A percentile compares a stretch with the other conserved stretches of the same genome.
Evolutionary conservation across 1,140 invertebrate genomes (phyloP).

Genomic region (Drosophila oshimai): DNA sequence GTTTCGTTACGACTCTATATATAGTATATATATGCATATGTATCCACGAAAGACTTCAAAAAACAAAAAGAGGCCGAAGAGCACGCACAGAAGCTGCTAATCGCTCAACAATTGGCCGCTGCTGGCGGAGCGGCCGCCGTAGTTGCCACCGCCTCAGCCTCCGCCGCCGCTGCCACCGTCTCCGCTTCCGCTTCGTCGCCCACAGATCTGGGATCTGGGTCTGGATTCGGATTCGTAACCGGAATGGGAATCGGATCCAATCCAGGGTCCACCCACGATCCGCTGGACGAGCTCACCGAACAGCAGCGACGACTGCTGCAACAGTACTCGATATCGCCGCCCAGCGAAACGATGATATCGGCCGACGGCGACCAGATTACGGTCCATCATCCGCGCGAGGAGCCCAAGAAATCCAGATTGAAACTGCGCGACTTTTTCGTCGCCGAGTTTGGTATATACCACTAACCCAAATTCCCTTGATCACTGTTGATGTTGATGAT

Average conservation of each 20-base stretch:
- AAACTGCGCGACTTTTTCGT: constrained; percentile 82
- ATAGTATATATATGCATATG: constrained; percentile 25
- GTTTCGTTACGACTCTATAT: neutral
- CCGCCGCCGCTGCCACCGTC: constrained; percentile 4
- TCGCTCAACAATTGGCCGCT: constrained; percentile 75
- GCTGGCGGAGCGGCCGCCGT: constrained; percentile 44
- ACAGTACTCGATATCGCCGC: constrained; percentile 78
- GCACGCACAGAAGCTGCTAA: constrained; percentile 81
- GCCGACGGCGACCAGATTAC: constrained; percentile 81
- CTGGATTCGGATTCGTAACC: neutral
- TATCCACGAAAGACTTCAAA: constrained; percentile 65
- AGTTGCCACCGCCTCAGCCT: constrained; percentile 24
- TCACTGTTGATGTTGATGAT: constrained; percentile 20
- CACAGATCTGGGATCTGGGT: neutral
- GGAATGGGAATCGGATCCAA: neutral
- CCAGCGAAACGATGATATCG: constrained; percentile 78
- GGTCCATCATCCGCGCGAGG: constrained; percentile 78
- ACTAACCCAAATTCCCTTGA: neutral
- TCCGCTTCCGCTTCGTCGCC: constrained; percentile 37
- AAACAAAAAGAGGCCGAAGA: constrained; percentile 82
- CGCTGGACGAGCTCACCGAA: constrained; percentile 69
- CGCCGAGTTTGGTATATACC: constrained; percentile 79
- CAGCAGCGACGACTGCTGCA: constrained; percentile 73
- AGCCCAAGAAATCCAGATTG: constrained; percentile 77
- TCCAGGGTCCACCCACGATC: constrained; percentile 24